Base-by-base conservation (phyloP, 1,140 invertebrate species). In the Heliothis virescens region DNA sequence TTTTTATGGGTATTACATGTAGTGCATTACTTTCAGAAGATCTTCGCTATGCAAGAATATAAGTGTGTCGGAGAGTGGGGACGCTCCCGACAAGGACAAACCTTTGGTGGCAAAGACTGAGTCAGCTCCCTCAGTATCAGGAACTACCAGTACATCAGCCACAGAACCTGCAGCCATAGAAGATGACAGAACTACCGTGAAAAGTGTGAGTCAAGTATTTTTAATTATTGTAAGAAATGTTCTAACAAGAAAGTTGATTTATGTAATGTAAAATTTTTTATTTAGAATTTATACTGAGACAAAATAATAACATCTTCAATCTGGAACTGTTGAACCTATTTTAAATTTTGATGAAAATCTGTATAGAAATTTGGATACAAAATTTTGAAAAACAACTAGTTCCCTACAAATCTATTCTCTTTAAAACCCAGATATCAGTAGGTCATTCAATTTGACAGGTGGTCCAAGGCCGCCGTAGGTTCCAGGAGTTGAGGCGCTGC, bases 401-500 rank as follows among this genome's bases (percentile, higher is more conserved):
- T 1, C 21, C 21, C 21, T 26, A 26, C 21, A 26, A 26, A 26
- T 2, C 21, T 26, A 26, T 26, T 26, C 2, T 26, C 21, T 26
- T 26, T 26, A 26, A 26, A 26, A 26, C 21, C 9, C 5, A 41
- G 3, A 41, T 41, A 9, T 5, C 5, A 7, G 34, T 41, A 41
- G 34, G 5, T 41, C 34, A 9, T 41, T 9, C 5, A 9, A 41
- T 7, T 53, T n/a, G 55, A 15, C 80, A 95, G 92, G 89, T 95
- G 82, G 95, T 95, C 50, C 90, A 96, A 91, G 96, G 96, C 63
- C 95, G 97, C 81, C 95, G 96, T 89, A 96, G 96, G 88, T 97
- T 98, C 93, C 96, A 97, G 86, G 98, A 98, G 93, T 94, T 98
- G 59, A 95, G 98, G 16, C 97, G 97, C 88, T 96, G 96, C 85